Evolutionary conservation across 92 coral and sea anemone species (phyloP), one percentile per base, ranked within the genome.

Genomic region (Palythoa heliodiscus): DNA sequence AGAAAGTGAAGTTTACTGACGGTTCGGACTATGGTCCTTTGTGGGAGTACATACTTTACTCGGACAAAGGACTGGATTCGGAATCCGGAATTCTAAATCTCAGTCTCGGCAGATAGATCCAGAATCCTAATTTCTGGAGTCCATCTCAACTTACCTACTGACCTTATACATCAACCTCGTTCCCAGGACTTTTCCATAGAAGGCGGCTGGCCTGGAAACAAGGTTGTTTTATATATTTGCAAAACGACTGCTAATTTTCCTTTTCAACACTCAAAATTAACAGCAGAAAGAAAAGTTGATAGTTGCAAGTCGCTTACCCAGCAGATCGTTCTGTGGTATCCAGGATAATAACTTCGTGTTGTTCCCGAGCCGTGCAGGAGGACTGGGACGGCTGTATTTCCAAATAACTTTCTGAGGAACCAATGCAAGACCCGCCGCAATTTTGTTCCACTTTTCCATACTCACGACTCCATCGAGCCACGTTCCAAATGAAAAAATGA

Each of bases 241-340:
- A 43, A 43, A 43, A 43, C 50, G 50, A 43, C 50, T 8, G 50
- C 50, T 43, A 8, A 43, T 57, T 57, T 57, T 13, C n/a, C 1
- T 57, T 57, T 0, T 8, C 14, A 10, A 23, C 74, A 70, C 3
- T 3, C 55, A 76, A 57, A 57, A 12, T 2, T 10, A 13, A 57
- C 8, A 13, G 4, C 63, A 13, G 63, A 17, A 57, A 57, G n/a
- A 57, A 13, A 13, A 57, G 4, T 17, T 17, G 0, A 12, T 12
- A 17, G 63, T 57, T 4, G n/a, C 63, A 64, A 17, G 24, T 69
- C 43, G 24, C 84, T 80, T 23, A 80, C 84, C 84, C 4, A 80
- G 84, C 47, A 80, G 43, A 20, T 80, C 84, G 43, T 80, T 80
- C 63, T 80, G 84, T 43, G 84, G 84, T 24, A 80, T 47, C 84